A percentile compares a stretch with the other conserved stretches of the same genome.
These are phyloP conservation scores for Scotopteryx bipunctaria DNA, from an alignment of 2,888 invertebrate species.

Conservation along the genomic window DNA sequence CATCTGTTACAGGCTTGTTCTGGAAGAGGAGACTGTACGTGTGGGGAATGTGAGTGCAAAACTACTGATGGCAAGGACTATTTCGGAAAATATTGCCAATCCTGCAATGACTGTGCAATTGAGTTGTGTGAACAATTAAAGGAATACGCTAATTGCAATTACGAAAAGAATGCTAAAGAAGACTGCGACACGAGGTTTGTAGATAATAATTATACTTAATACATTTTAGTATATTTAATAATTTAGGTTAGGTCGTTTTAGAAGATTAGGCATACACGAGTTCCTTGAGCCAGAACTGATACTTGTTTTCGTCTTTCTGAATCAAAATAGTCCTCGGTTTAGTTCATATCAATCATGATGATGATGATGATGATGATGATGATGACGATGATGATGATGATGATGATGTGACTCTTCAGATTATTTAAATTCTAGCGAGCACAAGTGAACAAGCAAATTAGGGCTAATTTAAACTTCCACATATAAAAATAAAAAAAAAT, in stretches of 20 bases:
- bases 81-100: constrained; percentile 87
- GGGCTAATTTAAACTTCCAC: too few relatives aligned
- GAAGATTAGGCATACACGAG: too few relatives aligned
- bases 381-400: too few relatives aligned
- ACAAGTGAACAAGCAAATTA: too few relatives aligned
- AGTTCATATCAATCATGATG: too few relatives aligned
- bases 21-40: constrained; percentile 86
- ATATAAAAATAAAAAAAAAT: not conserved
- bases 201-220: not conserved
- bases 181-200: constrained; percentile 45
- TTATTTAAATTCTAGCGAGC: not conserved
- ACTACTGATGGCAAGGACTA: constrained; percentile 63
- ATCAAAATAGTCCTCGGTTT: too few relatives aligned
- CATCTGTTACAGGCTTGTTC: constrained; percentile 65
- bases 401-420: too few relatives aligned
- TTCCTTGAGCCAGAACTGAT: too few relatives aligned
- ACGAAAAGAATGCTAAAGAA: constrained; percentile 39
- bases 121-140: constrained; percentile 87
- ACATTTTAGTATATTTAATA: too few relatives aligned
- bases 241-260: too few relatives aligned
- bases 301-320: too few relatives aligned
- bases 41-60: constrained; percentile 88
- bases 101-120: constrained; percentile 87
- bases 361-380: too few relatives aligned
- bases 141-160: constrained; percentile 87